Percentiles rank a stretch among this genome's conserved stretches.
Evolutionary conservation across 2,797 vertebrate genomes (phyloP).

Genomic region (Cheirogaleus major): DNA sequence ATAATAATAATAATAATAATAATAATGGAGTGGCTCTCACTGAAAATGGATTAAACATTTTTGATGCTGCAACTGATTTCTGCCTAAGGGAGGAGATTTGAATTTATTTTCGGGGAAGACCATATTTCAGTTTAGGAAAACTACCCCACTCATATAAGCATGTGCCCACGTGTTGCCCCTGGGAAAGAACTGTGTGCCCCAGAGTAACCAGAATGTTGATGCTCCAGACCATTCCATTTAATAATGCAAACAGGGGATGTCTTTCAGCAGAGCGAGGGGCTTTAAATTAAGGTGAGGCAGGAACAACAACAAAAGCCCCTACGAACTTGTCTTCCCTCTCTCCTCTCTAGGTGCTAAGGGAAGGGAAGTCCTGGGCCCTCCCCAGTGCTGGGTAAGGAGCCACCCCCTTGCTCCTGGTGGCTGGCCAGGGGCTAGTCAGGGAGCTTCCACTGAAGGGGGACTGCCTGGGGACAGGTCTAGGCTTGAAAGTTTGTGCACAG

Average conservation of each 20-base stretch:
- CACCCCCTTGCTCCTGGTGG: fast-evolving
- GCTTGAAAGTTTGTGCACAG: background rate
- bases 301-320: background rate
- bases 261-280: background rate
- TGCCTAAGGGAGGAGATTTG: background rate
- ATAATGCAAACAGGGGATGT: background rate
- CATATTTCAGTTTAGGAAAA: slow-evolving; percentile 18
- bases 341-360: background rate
- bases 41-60: background rate
- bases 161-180: background rate
- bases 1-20: background rate
- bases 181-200: background rate
- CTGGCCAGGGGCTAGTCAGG: background rate
- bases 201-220: background rate
- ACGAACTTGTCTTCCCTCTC: background rate
- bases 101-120: slow-evolving; percentile 25
- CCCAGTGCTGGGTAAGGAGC: background rate
- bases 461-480: background rate
- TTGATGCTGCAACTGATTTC: background rate
- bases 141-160: background rate
- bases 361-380: background rate
- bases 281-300: background rate
- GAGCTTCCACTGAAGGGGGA: background rate
- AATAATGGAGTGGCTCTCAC: background rate
- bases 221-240: background rate